Evolutionary conservation across 2,888 invertebrate species (phyloP), one percentile per base, ranked within the genome.

Genomic region (Nineta flava): DNA sequence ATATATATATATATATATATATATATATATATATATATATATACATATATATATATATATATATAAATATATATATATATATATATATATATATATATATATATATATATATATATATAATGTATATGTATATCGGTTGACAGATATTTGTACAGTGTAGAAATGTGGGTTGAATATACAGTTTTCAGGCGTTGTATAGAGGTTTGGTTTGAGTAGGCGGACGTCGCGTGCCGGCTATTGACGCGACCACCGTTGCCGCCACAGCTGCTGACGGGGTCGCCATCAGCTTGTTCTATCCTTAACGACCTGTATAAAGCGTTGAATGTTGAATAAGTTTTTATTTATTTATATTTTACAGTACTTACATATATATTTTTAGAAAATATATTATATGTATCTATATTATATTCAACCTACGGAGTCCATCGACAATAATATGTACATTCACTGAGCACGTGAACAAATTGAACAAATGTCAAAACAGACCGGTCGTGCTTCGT

Each of bases 181-280:
- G 26, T 26, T 26, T 7, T 38, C 15, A 38, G 38, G 38, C 38
- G 38, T 38, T 38, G 12, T n/a, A 13, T 38, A 15, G n/a, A 38
- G n/a, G 38, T 38, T 38, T 38, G 38, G 38, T 38, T 38, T 38
- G 44, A 13, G 44, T 7, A 19, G 19, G 44, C n/a, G 44, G 17
- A 44, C 44, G 44, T 44, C 44, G 44, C 44, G 44, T 44, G 44
- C 44, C 44, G 44, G 44, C 44, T 44, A 44, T 44, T 44, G 44
- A 44, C 44, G 44, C 44, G 44, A 44, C 44, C 44, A 26, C 44
- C 44, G 44, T 26, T 26, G 44, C 44, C 44, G 44, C 44, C 44
- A 26, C 44, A 44, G 44, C 44, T 44, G 44, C 44, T 44, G 44
- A 44, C 44, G 44, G 44, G 44, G 44, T 44, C 44, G 44, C 44